phyloP scores from a whole-genome alignment of 2,888 invertebrate species.

The Hesperia comma region DNA sequence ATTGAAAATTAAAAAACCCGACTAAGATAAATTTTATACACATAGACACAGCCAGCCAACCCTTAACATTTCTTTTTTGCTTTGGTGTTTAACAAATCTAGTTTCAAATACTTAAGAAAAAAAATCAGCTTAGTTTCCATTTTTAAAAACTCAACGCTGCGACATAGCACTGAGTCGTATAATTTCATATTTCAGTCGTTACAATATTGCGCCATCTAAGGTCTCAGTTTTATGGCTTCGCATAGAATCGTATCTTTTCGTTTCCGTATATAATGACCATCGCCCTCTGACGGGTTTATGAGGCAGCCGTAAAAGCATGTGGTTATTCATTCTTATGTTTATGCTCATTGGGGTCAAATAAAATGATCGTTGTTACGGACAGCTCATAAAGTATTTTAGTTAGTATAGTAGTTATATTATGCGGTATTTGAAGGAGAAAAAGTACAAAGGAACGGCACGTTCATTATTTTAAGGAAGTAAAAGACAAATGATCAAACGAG shows the following conservation, averaged over 20 bases:
- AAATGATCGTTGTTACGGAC: slow-evolving; percentile 18
- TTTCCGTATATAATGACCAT: slow-evolving; percentile 30
- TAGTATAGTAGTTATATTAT: not conserved
- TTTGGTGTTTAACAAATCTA: no score
- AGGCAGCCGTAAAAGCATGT: slow-evolving; percentile 33
- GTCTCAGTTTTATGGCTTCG: slow-evolving; percentile 2
- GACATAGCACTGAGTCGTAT: not conserved
- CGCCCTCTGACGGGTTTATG: slow-evolving; percentile 36
- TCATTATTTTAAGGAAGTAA: no score
- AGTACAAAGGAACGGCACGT: not conserved
- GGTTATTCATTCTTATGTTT: slow-evolving; percentile 35
- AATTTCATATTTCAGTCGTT: slow-evolving; percentile 6
- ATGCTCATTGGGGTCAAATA: slow-evolving; percentile 33
- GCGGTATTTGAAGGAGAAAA: not conserved
- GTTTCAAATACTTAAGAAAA: no score
- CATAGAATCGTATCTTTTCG: slow-evolving; percentile 21
- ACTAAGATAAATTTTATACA: no score
- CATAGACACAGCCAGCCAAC: no score
- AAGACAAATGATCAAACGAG: no score
- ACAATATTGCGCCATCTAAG: not conserved
- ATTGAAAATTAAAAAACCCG: no score
- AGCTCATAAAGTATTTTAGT: not conserved
- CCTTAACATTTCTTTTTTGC: no score
- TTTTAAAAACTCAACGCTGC: not conserved
- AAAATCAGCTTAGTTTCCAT: not conserved